Evolutionary conservation across 2,888 invertebrate genomes (phyloP).

Genomic region (Drosophila maculinotata): DNA sequence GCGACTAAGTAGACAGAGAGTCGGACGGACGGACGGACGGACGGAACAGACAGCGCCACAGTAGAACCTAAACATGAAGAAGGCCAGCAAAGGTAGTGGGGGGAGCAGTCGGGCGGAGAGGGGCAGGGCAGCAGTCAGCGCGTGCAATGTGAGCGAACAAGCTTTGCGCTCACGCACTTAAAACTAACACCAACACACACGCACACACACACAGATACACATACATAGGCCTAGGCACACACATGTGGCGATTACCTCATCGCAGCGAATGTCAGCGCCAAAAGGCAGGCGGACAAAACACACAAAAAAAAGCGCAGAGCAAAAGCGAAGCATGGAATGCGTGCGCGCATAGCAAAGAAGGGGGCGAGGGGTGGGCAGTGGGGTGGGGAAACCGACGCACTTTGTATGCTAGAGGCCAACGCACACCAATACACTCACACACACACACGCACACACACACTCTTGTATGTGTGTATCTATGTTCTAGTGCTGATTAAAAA

Average conservation of each 20-base stretch:
- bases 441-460: background rate
- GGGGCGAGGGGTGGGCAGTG: background rate
- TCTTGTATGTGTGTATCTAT: slow-evolving; percentile 24
- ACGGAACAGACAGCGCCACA: slow-evolving; percentile 4
- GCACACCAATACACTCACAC: slow-evolving; percentile 21
- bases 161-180: slow-evolving; percentile 64
- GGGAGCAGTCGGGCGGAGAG: slow-evolving; percentile 9
- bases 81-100: slow-evolving; percentile 19
- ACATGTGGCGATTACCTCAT: slow-evolving; percentile 75
- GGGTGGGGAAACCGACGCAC: slow-evolving; percentile 39
- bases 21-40: slow-evolving; percentile 11
- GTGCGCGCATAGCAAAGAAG: slow-evolving; percentile 44
- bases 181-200: slow-evolving; percentile 20
- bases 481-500: slow-evolving; percentile 68
- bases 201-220: slow-evolving; percentile 20
- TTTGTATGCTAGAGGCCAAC: slow-evolving; percentile 62
- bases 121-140: slow-evolving; percentile 31
- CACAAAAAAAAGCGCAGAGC: slow-evolving; percentile 46
- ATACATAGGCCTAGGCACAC: slow-evolving; percentile 29
- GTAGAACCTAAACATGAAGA: slow-evolving; percentile 41
- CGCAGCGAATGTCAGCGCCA: slow-evolving; percentile 69
- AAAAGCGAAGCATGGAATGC: slow-evolving; percentile 69
- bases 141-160: slow-evolving; percentile 69
- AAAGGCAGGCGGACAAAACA: slow-evolving; percentile 32
- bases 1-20: slow-evolving; percentile 30